Conservation (phyloP, 2,797 vertebrate species). For the Oreochromis mossambicus region DNA sequence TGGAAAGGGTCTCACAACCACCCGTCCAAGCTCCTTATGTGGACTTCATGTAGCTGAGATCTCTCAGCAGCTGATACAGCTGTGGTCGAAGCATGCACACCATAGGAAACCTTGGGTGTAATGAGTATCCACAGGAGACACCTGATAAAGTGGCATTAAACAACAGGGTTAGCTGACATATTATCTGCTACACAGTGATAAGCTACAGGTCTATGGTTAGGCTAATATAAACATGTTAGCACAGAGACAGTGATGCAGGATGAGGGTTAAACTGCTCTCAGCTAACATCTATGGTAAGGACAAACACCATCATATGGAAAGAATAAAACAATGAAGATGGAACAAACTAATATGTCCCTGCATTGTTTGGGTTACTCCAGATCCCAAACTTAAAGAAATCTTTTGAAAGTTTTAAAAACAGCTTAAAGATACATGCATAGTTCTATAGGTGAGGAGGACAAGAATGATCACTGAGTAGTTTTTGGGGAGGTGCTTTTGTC, state of each 20-base stretch:
- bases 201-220: background rate
- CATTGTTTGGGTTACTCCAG: background rate
- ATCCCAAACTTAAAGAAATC: background rate
- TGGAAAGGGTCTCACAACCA: background rate
- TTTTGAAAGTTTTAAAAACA: background rate
- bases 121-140: too few species aligned
- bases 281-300: background rate
- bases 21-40: background rate
- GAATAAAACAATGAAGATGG: background rate
- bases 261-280: background rate
- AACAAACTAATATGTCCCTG: background rate
- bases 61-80: too few species aligned
- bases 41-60: background rate
- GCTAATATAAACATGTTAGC: background rate
- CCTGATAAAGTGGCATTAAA: too few species aligned
- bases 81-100: too few species aligned
- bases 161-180: fast-evolving
- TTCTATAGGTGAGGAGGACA: background rate
- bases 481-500: background rate
- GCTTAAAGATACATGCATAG: background rate
- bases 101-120: too few species aligned
- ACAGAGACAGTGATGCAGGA: background rate
- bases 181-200: background rate
- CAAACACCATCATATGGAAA: background rate
- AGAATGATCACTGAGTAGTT: background rate